A percentile compares a stretch with the other conserved stretches of the same genome.
Conservation (phyloP, 92 coral and sea anemone species). For the Isaurus tuberculatus region DNA sequence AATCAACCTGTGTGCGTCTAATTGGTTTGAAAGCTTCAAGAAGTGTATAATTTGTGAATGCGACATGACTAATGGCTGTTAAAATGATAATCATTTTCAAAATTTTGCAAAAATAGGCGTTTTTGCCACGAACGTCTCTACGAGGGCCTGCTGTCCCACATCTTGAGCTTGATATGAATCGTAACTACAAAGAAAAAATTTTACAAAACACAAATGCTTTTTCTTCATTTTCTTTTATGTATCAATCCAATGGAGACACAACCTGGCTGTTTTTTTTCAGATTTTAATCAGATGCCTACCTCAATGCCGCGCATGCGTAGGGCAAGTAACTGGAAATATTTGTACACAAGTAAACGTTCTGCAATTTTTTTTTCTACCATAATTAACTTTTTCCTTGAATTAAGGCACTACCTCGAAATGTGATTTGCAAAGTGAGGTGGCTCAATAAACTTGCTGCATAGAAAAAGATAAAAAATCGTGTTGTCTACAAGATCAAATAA, state of each 20-base stretch:
- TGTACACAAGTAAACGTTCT: slow-evolving; percentile 1
- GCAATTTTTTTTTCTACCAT: neutral
- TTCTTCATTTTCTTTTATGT: slow-evolving; percentile 36
- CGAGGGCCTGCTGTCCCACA: slow-evolving; percentile 77
- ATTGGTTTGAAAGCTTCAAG: slow-evolving; percentile 20
- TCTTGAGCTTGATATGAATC: slow-evolving; percentile 43
- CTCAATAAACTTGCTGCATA: neutral
- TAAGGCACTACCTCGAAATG: neutral
- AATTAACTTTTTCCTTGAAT: neutral
- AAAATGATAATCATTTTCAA: slow-evolving; percentile 28
- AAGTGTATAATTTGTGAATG: neutral
- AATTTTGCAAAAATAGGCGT: slow-evolving; percentile 72
- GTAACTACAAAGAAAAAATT: slow-evolving; percentile 64
- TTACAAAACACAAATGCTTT: slow-evolving; percentile 61
- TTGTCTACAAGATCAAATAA: neutral
- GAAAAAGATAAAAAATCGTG: neutral
- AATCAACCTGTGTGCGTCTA: slow-evolving; percentile 24
- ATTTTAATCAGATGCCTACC: slow-evolving; percentile 27
- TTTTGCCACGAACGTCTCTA: slow-evolving; percentile 58
- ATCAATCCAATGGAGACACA: slow-evolving; percentile 31
- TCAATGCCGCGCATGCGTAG: slow-evolving; percentile 69
- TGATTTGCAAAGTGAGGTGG: neutral
- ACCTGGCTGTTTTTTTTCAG: slow-evolving; percentile 11
- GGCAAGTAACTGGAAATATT: slow-evolving; percentile 10
- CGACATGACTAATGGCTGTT: slow-evolving; percentile 24